phyloP scores from a whole-genome alignment of 2,888 invertebrate genomes.

The Acheta domesticus region DNA sequence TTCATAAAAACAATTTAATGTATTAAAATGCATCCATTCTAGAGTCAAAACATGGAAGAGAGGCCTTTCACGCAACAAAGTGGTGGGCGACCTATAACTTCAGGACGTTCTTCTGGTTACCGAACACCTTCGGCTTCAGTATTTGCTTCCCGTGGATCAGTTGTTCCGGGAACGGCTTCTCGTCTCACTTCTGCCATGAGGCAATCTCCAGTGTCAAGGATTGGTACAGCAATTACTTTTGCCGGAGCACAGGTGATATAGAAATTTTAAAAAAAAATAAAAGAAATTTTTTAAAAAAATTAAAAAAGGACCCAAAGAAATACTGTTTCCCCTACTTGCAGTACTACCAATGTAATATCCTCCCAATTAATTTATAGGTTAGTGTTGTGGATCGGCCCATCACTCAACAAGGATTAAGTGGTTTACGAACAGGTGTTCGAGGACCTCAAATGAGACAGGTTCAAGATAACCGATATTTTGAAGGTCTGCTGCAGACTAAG shows the following conservation, averaged over 20 bases:
- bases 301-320: too few relatives aligned
- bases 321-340: too few relatives aligned
- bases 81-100: conserved; percentile 23
- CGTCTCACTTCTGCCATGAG: conserved; percentile 41
- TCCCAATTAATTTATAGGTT: conserved; percentile 38
- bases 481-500: conserved; percentile 70
- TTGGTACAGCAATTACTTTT: conserved; percentile 40
- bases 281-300: too few relatives aligned
- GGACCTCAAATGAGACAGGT: conserved; percentile 63
- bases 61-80: conserved; percentile 31
- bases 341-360: too few relatives aligned
- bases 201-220: conserved; percentile 39
- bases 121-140: conserved; percentile 36
- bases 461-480: conserved; percentile 80
- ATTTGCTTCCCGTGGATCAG: conserved; percentile 23
- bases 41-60: conserved; percentile 25
- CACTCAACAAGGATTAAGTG: conserved; percentile 74
- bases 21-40: too few relatives aligned
- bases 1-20: conserved; percentile 2
- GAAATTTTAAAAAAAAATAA: too few relatives aligned
- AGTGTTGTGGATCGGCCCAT: conserved; percentile 70
- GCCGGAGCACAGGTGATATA: conserved; percentile 36
- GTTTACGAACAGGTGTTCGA: conserved; percentile 63
- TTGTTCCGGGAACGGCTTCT: conserved; percentile 41
- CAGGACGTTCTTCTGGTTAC: conserved; percentile 28